Evolutionary conservation across 2,113 vertebrate genomes (phyloP), one percentile per base, ranked within the genome.

Genomic region (Periophthalmus modestus): DNA sequence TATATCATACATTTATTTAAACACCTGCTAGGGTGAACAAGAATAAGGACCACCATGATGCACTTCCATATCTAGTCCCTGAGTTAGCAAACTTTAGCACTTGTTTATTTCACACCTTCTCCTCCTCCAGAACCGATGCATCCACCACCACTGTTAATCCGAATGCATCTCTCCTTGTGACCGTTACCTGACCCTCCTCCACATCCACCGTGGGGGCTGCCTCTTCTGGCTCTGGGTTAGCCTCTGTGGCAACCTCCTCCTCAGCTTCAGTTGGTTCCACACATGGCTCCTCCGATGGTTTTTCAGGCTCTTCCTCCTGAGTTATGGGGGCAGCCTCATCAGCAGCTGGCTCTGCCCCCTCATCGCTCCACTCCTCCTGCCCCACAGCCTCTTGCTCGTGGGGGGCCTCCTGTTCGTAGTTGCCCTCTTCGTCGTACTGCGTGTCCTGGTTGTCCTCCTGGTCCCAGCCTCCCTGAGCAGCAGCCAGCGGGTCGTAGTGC

Each of bases 161-260:
- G 75, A 80, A 92, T 92, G 91, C 91, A 92, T 90, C 84, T 68
- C 84, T 84, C 68, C 34, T 58, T 66, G 6, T 87, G 88, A 85
- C 86, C 74, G 88, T 92, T 92, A 92, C 91, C 92, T 91, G 90
- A 87, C 89, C 89, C 91, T 88, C 91, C 77, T 91, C 77, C 80
- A 86, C 73, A 81, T 91, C 89, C 90, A 80, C 11, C 28, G 83
- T 80, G 39, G 69, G 62, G 24, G 74, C 36, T n/a, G 59, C 57
- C 72, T 87, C 57, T 71, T 88, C 83, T 71, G 87, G 87, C 77
- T 85, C 83, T 39, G 50, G 50, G 19, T 48, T 18, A 3, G 43
- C 72, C 1, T 89, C 84, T 61, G 73, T 68, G 0, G 74, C 72
- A 81, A 84, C 76, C 70, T 89, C 87, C 33, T 39, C 50, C 33